Conservation (phyloP, 2,113 vertebrate species). For the Climacteris rufus region DNA sequence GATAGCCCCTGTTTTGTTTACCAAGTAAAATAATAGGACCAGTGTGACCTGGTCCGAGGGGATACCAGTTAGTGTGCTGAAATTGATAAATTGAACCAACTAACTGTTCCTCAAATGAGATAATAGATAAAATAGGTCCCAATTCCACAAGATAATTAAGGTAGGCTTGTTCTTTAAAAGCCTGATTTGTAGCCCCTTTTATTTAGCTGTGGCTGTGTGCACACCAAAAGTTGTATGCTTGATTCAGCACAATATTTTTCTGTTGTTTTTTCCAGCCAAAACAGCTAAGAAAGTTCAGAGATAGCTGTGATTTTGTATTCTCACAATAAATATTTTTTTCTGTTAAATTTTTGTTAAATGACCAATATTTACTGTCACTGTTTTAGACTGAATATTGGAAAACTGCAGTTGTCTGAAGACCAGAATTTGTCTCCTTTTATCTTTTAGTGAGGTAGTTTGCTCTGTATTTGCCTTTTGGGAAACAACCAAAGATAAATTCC, state of each 20-base stretch:
- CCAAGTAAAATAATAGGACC: neutral
- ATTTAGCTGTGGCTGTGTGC: neutral
- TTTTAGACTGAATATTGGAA: neutral
- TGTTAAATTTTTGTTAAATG: neutral
- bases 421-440: neutral
- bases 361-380: neutral
- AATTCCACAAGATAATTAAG: neutral
- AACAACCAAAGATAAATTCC: neutral
- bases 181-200: neutral
- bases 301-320: neutral
- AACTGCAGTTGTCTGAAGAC: neutral
- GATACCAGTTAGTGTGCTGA: neutral
- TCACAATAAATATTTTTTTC: neutral
- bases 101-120: neutral
- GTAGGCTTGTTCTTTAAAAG: slow-evolving; percentile 1
- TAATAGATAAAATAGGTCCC: neutral
- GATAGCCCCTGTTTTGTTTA: neutral
- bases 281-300: neutral
- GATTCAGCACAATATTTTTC: neutral
- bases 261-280: neutral
- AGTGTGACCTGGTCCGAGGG: neutral
- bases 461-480: neutral
- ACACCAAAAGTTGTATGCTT: neutral
- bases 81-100: neutral
- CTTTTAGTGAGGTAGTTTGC: neutral